Percentiles rank a stretch among this genome's conserved stretches.
Conservation (phyloP, 92 coral and sea anemone genomes). For the Umimayanthus chanpuru region DNA sequence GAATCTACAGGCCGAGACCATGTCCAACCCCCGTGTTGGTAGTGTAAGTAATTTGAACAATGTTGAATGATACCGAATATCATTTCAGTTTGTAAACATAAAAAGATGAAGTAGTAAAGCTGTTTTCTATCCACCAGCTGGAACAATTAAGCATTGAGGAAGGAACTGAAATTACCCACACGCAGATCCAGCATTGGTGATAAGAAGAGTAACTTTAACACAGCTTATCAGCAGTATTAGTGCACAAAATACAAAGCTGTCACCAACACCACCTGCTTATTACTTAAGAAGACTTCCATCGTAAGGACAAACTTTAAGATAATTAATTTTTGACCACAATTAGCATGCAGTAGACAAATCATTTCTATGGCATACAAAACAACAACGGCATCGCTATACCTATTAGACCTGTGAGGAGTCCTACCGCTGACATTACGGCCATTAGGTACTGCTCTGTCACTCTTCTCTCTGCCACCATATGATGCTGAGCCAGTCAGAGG, state of each 20-base stretch:
- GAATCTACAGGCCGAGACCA: neutral
- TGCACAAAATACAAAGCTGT: neutral
- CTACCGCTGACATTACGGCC: constrained; percentile 34
- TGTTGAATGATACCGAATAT: neutral
- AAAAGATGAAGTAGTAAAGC: too few species aligned
- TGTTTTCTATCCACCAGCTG: neutral
- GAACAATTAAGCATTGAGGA: neutral
- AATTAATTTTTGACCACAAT: neutral
- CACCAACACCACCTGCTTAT: neutral
- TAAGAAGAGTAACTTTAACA: too few species aligned
- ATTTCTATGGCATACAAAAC: constrained; percentile 20
- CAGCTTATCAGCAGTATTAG: too few species aligned
- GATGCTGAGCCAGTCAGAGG: constrained; percentile 42
- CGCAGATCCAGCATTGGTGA: neutral
- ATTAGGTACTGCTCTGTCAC: constrained; percentile 35
- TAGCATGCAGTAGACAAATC: neutral
- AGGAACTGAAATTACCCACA: neutral
- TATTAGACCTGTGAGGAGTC: constrained; percentile 31
- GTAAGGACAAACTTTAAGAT: too few species aligned
- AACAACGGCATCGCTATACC: constrained; percentile 31
- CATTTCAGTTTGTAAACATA: too few species aligned
- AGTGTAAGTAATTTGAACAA: too few species aligned
- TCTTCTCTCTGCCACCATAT: constrained; percentile 40
- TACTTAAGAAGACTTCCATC: too few species aligned
- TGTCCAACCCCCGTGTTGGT: neutral